Base-by-base conservation (phyloP, 2,113 vertebrate genomes). In the Columba livia region DNA sequence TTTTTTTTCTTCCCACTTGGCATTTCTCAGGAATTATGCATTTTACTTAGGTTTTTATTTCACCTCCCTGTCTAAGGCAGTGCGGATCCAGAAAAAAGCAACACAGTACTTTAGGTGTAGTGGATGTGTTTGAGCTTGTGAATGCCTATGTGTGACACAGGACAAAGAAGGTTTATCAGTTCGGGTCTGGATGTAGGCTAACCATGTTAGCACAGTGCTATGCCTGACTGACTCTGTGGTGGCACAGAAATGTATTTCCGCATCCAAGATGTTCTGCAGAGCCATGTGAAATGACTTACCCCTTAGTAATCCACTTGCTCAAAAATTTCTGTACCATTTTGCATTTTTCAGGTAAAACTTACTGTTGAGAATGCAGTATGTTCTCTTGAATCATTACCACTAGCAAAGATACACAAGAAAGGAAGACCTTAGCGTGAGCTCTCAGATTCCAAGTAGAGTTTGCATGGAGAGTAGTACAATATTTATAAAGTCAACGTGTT, bases 401-500 rank as follows among this genome's bases (percentile, higher is more conserved):
- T 67, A 51, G 74, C 34, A 95, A 93, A 88, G 67, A 80, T 53
- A 47, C 15, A 66, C 67, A 89, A 60, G 47, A 62, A 86, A 93
- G 18, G 60, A 47, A 79, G 20, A 86, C 60, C 38, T 60, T 56
- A 62, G 31, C 38, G 14, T 71, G 79, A 92, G 48, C 38, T 84
- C 53, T 84, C 74, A 79, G 34, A 48, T 74, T 84, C 60, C 57
- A 79, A 58, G 65, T 34, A 64, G 42, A 86, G 47, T 71, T 94
- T 87, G 69, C 65, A 71, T 79, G 57, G 57, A 84, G 69, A 75
- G 16, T 57, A 78, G 34, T 93, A 79, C 69, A 95, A 81, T 96
- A 95, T 97, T 97, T 94, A 95, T 94, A 42, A 85, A 84, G 32
- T 51, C 56, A 38, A 51, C 0, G 2, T 64, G 53, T 94, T 97